These are phyloP conservation scores for Psittacula derbiana DNA, from an alignment of 2,797 vertebrate genomes.

Conservation along the genomic window DNA sequence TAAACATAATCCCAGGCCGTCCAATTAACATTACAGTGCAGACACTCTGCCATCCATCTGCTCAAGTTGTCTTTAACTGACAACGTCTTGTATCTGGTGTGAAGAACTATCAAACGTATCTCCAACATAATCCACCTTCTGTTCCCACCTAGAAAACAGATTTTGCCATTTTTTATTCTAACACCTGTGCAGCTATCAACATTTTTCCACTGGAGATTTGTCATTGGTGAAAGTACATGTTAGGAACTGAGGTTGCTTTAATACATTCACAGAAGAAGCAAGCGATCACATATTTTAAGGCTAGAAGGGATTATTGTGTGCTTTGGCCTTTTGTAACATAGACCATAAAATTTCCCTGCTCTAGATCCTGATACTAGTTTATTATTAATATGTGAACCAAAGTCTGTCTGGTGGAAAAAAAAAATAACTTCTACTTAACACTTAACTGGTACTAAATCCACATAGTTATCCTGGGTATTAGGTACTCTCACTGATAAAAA, in stretches of 20 bases:
- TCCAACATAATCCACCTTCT: slow-evolving; percentile 62
- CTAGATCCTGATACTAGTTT: not conserved
- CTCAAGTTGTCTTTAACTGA: slow-evolving; percentile 64
- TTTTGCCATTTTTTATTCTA: slow-evolving; percentile 52
- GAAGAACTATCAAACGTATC: slow-evolving; percentile 53
- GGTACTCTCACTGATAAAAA: not conserved
- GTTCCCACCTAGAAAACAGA: slow-evolving; percentile 63
- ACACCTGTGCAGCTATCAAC: slow-evolving; percentile 37
- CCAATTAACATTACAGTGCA: slow-evolving; percentile 64
- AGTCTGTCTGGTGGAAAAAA: not conserved
- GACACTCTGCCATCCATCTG: slow-evolving; percentile 60
- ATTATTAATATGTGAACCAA: not conserved
- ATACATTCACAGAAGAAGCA: not conserved
- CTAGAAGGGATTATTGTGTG: not conserved
- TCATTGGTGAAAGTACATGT: not conserved
- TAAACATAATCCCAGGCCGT: slow-evolving; percentile 54
- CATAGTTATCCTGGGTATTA: not conserved
- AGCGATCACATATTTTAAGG: not conserved
- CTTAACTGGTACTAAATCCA: not conserved
- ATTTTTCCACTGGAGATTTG: slow-evolving; percentile 38
- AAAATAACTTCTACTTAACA: not conserved
- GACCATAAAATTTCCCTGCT: not conserved
- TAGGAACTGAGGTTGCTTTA: not conserved
- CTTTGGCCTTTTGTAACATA: not conserved
- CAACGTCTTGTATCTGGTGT: slow-evolving; percentile 55